Evolutionary conservation across 2,797 vertebrate genomes (phyloP).

Genomic region (Sciurus carolinensis): DNA sequence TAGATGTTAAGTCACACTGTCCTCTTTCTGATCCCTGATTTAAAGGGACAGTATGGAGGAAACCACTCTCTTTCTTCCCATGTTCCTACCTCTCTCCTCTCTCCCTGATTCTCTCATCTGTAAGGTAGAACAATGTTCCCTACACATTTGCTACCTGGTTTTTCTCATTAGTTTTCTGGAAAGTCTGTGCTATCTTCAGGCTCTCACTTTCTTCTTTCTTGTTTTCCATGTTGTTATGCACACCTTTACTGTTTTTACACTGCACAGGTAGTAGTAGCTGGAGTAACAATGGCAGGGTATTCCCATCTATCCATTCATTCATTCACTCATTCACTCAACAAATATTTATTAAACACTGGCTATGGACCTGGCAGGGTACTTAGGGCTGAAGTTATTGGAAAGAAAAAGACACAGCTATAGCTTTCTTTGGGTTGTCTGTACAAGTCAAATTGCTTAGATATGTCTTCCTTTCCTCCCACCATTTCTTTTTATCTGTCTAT

Average conservation of each 20-base stretch:
- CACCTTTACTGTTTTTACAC: neutral
- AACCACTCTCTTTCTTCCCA: neutral
- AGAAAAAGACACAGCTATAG: neutral
- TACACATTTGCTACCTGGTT: neutral
- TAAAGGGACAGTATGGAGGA: neutral
- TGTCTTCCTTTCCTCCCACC: neutral
- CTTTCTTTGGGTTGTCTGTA: neutral
- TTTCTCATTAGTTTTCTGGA: neutral
- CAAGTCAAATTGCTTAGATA: conserved; percentile 25
- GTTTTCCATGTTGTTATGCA: neutral
- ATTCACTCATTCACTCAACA: too few species aligned
- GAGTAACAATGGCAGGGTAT: neutral
- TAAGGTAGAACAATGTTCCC: neutral
- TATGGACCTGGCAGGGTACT: neutral
- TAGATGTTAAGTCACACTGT: neutral
- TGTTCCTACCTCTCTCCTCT: neutral
- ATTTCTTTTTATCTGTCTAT: neutral
- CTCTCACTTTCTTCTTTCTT: neutral
- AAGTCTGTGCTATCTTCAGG: neutral
- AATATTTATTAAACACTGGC: neutral
- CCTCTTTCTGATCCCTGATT: neutral
- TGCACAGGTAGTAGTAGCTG: neutral
- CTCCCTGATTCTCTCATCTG: neutral
- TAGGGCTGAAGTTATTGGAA: neutral
- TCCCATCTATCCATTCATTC: neutral